Percentiles rank a stretch among this genome's conserved stretches.
These are phyloP conservation scores for Odontothrips loti DNA, from an alignment of 2,888 invertebrate species.

Conservation along the genomic window DNA sequence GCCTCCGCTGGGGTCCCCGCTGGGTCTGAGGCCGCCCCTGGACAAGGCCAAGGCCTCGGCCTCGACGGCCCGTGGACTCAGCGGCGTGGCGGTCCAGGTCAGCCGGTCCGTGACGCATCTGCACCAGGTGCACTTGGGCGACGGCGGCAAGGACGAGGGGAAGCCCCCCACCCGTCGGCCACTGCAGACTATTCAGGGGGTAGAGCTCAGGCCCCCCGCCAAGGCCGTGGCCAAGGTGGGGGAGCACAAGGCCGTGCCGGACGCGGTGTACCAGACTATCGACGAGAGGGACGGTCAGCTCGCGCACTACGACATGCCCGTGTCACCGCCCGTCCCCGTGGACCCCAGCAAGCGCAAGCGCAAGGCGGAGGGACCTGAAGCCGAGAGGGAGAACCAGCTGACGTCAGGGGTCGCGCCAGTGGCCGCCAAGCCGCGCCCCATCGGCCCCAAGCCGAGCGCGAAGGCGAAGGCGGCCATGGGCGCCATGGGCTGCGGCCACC, in stretches of 20 bases:
- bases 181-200: not conserved
- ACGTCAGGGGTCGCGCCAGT: not conserved
- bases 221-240: not conserved
- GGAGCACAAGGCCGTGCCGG: not conserved
- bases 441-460: not conserved
- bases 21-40: not conserved
- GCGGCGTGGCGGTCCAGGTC: not conserved
- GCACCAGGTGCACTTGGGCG: conserved; percentile 3
- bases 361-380: not conserved
- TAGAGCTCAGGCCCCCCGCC: not conserved
- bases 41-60: not conserved
- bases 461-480: not conserved
- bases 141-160: not conserved
- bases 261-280: conserved; percentile 1
- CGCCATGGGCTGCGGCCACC: not conserved
- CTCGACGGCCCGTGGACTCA: not conserved
- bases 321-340: conserved; percentile 19
- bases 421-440: too few relatives aligned
- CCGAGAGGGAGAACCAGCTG: not conserved
- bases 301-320: conserved; percentile 21
- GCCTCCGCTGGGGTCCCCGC: not conserved
- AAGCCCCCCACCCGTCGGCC: not conserved
- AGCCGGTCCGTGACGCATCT: conserved; percentile 5
- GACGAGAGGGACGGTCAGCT: not conserved
- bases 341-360: conserved; percentile 11